Evolutionary conservation across 2,888 invertebrate species (phyloP), one percentile per base, ranked within the genome.

Genomic region (Dioctria rufipes): DNA sequence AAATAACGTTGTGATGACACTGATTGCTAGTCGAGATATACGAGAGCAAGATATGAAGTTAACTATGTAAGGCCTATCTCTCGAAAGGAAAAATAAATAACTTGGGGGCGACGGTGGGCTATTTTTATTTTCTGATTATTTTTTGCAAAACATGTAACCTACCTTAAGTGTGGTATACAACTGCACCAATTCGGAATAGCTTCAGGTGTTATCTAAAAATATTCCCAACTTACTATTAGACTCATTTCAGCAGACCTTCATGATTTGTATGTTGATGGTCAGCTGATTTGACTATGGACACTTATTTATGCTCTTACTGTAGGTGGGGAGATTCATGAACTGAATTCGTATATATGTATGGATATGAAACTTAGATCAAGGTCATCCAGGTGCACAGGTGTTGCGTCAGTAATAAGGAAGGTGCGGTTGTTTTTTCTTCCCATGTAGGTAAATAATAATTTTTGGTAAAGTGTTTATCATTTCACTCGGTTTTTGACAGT

Each of bases 1-100:
- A 66, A 78, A 78, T 78, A 78, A 78, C 63, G 78, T 37, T 60
- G 51, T 39, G 78, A 78, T 78, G 78, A 78, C 78, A 78, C 78
- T 78, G 78, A 78, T 78, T 78, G 49, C 78, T 39, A 43, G 78
- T 51, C 40, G 65, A 78, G 78, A 78, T 78, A 78, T 78, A 78
- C 65, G 78, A 65, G 78, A 78, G 13, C 65, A 25, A 37, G 78
- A 78, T 78, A 73, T 60, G 73, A n/a, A 73, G 73, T 73, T 73
- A 58, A 54, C 11, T 25, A 25, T 11, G 4, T n/a, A 4, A 73
- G 54, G 58, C 73, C 73, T 73, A 73, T 73, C 73, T 73, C 42
- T 25, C 25, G 40, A 60, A 73, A 73, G 73, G 73, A 58, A 73
- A 73, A 73, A 73, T 73, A 73, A 73, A 73, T 73, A 73, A 73